Evolutionary conservation across 2,888 invertebrate species (phyloP), one percentile per base, ranked within the genome.

Genomic region (Xylota segnis): DNA sequence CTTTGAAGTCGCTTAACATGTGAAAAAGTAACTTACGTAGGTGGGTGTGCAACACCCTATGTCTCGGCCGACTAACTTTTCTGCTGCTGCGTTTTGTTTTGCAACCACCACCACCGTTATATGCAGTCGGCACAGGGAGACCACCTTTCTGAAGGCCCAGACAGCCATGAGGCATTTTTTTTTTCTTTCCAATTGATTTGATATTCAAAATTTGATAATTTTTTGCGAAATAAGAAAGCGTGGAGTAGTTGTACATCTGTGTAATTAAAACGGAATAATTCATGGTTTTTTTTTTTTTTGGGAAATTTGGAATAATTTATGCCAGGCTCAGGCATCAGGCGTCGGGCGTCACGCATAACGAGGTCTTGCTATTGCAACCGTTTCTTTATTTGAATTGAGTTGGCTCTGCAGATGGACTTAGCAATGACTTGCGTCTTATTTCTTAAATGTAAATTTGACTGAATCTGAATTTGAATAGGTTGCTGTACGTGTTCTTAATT

Each of bases 1-100:
- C 84, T 86, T 86, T 86, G 82, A 86, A 86, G 82, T 82, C 29
- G 74, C 40, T 71, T 72, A 82, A 76, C 52, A 75, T 66, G 82
- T 76, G 81, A 81, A 86, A 71, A 81, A 84, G 82, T 86, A 82
- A 75, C 84, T 82, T 40, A 54, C 34, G 59, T 50, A 45, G 82
- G 76, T 81, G 81, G 66, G 65, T 72, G 70, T 72, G 52, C 47
- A 50, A 10, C 74, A 65, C 56, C 63, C 18, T 34, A 47, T 27
- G 40, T 14, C n/a, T 56, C 7, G 29, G 27, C 23, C 10, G 5
- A 40, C 4, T 50, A 27, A n/a, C 29, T 58, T 61, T 61, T 37
- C 37, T n/a, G n/a, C n/a, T n/a, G 12, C 16, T 32, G 47, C 34
- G 59, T 23, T 16, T 54, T 71, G 59, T n/a, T n/a, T n/a, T 76